Evolutionary conservation across 1,140 invertebrate genomes (phyloP).

Genomic region (Cotesia chilonis): DNA sequence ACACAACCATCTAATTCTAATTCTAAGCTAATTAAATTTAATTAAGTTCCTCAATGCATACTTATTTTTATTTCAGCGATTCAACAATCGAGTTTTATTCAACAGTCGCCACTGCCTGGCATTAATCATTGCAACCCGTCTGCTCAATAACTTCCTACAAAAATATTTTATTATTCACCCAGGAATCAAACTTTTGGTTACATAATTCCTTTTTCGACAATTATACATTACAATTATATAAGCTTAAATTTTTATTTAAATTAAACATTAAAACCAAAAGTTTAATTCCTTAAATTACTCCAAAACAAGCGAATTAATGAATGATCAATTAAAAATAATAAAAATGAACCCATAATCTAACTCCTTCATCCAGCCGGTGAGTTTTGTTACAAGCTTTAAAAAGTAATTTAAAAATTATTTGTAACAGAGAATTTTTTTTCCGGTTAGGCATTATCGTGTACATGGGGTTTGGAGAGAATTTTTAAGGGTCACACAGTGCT

Average conservation of each 20-base stretch:
- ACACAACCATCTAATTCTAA: neutral
- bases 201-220: conserved; percentile 4
- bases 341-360: too few species aligned
- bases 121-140: conserved; percentile 4
- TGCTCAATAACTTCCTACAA: neutral
- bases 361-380: too few species aligned
- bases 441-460: too few species aligned
- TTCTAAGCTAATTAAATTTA: neutral
- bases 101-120: neutral
- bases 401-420: too few species aligned
- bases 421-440: too few species aligned
- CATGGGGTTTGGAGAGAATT: neutral
- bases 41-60: neutral
- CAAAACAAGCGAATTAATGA: too few species aligned
- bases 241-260: conserved; percentile 16
- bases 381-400: neutral
- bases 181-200: conserved; percentile 18
- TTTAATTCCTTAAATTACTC: too few species aligned
- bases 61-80: conserved; percentile 4
- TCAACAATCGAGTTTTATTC: neutral
- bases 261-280: too few species aligned
- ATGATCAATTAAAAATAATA: too few species aligned
- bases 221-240: conserved; percentile 5
- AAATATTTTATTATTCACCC: neutral
- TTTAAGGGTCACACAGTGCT: conserved; percentile 25